Base-by-base conservation (phyloP, 2,888 invertebrate species). In the Clostera curtula region DNA sequence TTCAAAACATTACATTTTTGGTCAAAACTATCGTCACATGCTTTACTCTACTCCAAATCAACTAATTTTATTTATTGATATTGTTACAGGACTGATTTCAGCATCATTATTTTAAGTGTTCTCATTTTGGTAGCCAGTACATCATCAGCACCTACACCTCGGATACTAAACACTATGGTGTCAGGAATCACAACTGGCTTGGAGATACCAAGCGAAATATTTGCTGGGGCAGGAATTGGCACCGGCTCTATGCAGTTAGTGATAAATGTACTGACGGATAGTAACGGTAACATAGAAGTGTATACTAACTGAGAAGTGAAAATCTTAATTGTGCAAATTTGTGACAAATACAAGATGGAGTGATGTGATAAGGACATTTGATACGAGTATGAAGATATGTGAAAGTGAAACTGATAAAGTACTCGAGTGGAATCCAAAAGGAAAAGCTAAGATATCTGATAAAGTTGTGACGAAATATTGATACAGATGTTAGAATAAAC, bases 241-340 rank as follows among this genome's bases (percentile, higher is more conserved):
- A 57, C 57, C 0, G 80, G 79, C 0, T 64, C 77, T 2, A 46
- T 82, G 25, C 83, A 83, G 23, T 44, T 83, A 1, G 82, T 82
- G 8, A 54, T 83, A 12, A 82, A 82, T 29, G 65, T 82, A 3
- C 72, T 69, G 14, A 82, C 83, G 0, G 82, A 82, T 38, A 77
- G 72, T 21, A 56, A 65, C 6, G 83, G 82, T 0, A 82, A 80
- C 33, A 77, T 82, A 13, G 76, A 79, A 46, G 73, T 83, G 21
- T 69, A 54, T 40, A 73, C 75, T 3, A 76, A 75, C 43, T 80
- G 55, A 45, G 17, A 32, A 8, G 13, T 22, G 22, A 22, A 8
- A 7, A 4, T n/a, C 18, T 18, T 3, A 18, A 7, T 5, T n/a
- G 8, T 18, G 6, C 8, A 17, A 17, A 8, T 6, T 18, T n/a